A percentile compares a stretch with the other conserved stretches of the same genome.
Evolutionary conservation across 2,888 invertebrate genomes (phyloP).

Genomic region (Luperina testacea): DNA sequence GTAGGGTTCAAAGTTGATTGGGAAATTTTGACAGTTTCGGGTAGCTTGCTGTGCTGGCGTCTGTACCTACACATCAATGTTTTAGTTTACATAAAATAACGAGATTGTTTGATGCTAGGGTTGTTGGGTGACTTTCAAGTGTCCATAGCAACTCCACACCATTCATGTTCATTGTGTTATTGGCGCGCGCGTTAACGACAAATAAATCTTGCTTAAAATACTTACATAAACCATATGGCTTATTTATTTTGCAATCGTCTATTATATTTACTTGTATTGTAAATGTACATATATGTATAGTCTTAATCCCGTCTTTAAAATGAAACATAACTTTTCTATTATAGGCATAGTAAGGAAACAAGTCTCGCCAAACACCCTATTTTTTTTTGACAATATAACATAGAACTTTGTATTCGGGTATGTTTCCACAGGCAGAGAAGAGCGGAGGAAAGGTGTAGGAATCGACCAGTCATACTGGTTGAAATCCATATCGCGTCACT

Average conservation of each 20-base stretch:
- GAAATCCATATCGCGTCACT: background rate
- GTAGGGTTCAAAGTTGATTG: too few relatives aligned
- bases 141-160: slow-evolving; percentile 17
- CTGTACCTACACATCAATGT: background rate
- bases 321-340: background rate
- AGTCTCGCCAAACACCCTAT: slow-evolving; percentile 10
- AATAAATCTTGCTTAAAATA: slow-evolving; percentile 15
- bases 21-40: too few relatives aligned
- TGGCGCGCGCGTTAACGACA: background rate
- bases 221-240: background rate
- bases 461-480: background rate
- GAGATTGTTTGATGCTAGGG: background rate
- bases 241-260: background rate
- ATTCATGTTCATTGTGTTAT: background rate
- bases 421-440: background rate
- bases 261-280: slow-evolving; percentile 1
- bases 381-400: slow-evolving; percentile 17
- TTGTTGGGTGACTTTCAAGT: background rate
- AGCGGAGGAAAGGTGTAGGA: background rate
- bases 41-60: too few relatives aligned
- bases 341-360: background rate
- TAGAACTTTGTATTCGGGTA: background rate
- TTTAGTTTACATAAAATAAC: background rate
- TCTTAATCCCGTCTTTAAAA: background rate
- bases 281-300: background rate